These are phyloP conservation scores for Denticeps clupeoides DNA, from an alignment of 2,797 vertebrate genomes.

Conservation along the genomic window DNA sequence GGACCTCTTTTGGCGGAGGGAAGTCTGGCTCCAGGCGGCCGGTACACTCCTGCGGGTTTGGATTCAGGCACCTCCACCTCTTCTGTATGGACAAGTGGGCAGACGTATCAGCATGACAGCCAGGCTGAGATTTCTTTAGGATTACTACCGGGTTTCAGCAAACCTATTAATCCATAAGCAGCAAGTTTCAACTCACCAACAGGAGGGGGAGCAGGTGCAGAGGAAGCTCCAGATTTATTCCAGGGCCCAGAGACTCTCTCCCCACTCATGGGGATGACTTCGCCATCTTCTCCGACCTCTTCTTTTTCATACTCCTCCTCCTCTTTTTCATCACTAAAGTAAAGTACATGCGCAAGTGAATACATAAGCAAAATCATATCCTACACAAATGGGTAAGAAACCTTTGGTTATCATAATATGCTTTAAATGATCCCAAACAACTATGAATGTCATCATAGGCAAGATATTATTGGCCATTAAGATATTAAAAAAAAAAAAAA, in stretches of 20 bases:
- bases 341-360: not conserved
- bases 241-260: conserved; percentile 86
- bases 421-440: not conserved
- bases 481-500: too few species aligned
- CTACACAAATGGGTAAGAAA: too few species aligned
- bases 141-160: too few species aligned
- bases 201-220: conserved; percentile 52
- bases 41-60: conserved; percentile 80
- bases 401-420: too few species aligned
- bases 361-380: too few species aligned
- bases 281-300: conserved; percentile 81
- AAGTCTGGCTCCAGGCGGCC: conserved; percentile 85
- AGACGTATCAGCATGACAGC: too few species aligned
- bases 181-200: conserved; percentile 49
- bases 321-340: conserved; percentile 75
- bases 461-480: too few species aligned
- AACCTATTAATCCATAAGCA: not conserved
- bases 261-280: conserved; percentile 68
- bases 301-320: conserved; percentile 91
- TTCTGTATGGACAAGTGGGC: too few species aligned
- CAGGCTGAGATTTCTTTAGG: too few species aligned
- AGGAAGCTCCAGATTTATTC: conserved; percentile 77
- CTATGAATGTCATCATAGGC: not conserved
- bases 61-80: conserved; percentile 76
- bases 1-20: conserved; percentile 56